Evolutionary conservation across 92 coral and sea anemone genomes (phyloP).

Genomic region (Zoanthus sansibaricus): DNA sequence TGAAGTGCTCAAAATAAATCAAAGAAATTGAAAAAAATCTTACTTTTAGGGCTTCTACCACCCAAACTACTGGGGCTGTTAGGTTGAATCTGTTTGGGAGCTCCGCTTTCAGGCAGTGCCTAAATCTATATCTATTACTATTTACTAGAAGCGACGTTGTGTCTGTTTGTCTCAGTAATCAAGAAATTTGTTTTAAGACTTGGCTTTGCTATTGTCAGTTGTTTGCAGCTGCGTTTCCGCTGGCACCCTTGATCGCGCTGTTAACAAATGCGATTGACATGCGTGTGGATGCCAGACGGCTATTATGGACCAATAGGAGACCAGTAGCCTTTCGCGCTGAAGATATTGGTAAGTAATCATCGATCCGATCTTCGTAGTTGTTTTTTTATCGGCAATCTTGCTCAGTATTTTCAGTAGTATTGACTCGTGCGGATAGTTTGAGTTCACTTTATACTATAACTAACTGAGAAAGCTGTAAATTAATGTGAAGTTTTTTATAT

Average conservation of each 20-base stretch:
- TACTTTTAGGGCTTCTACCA: too few relatives aligned
- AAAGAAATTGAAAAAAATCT: too few relatives aligned
- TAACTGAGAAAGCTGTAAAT: too few relatives aligned
- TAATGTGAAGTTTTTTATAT: too few relatives aligned
- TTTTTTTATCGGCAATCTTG: not conserved
- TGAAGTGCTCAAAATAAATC: too few relatives aligned
- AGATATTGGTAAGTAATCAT: slow-evolving; percentile 53
- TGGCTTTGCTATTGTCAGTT: slow-evolving; percentile 62
- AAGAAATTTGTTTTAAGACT: not conserved
- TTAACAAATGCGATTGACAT: slow-evolving; percentile 92
- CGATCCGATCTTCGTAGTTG: too few relatives aligned
- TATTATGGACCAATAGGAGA: slow-evolving; percentile 91
- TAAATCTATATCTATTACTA: too few relatives aligned
- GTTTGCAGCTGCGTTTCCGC: slow-evolving; percentile 98
- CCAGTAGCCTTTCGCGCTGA: slow-evolving; percentile 96
- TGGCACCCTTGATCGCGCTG: slow-evolving; percentile 95
- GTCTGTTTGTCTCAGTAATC: not conserved
- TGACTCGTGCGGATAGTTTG: too few relatives aligned
- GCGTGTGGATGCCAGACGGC: slow-evolving; percentile 89
- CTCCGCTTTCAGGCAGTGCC: too few relatives aligned
- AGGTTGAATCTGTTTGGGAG: too few relatives aligned
- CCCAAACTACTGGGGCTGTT: too few relatives aligned
- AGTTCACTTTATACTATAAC: too few relatives aligned
- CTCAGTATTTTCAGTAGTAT: not conserved
- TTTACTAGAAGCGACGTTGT: not conserved